Conservation (phyloP, 2,113 vertebrate genomes). For the Cairina moschata region DNA sequence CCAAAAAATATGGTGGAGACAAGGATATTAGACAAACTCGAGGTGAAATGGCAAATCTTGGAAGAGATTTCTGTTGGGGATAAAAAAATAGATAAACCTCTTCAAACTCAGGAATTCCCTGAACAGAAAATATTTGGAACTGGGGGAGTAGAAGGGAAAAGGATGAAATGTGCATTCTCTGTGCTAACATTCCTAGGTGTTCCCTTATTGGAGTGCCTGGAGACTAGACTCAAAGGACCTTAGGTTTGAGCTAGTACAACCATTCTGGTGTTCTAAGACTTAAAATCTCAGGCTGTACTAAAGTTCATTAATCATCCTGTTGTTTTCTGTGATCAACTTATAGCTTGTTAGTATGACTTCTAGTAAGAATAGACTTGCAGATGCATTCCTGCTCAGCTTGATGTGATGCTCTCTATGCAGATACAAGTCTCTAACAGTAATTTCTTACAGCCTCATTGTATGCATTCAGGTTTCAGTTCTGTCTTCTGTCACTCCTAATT, state of each 20-base stretch:
- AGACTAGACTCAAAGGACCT: not conserved
- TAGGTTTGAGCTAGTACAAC: not conserved
- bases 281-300: not conserved
- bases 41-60: not conserved
- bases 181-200: not conserved
- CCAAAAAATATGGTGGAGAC: not conserved
- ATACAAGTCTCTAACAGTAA: not conserved
- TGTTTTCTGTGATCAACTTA: not conserved
- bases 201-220: not conserved
- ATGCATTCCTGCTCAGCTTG: not conserved
- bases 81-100: not conserved
- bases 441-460: not conserved
- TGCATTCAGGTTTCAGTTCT: not conserved
- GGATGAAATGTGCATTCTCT: not conserved
- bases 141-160: not conserved
- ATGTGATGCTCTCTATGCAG: not conserved
- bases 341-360: not conserved
- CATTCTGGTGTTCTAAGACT: not conserved
- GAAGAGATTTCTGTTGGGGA: not conserved
- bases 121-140: not conserved
- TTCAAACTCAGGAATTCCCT: not conserved
- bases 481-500: not conserved
- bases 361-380: not conserved
- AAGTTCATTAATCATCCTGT: not conserved
- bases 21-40: not conserved